Percentiles rank a stretch among this genome's conserved stretches.
Conservation (phyloP, 2,113 vertebrate species). For the Axis porcinus region DNA sequence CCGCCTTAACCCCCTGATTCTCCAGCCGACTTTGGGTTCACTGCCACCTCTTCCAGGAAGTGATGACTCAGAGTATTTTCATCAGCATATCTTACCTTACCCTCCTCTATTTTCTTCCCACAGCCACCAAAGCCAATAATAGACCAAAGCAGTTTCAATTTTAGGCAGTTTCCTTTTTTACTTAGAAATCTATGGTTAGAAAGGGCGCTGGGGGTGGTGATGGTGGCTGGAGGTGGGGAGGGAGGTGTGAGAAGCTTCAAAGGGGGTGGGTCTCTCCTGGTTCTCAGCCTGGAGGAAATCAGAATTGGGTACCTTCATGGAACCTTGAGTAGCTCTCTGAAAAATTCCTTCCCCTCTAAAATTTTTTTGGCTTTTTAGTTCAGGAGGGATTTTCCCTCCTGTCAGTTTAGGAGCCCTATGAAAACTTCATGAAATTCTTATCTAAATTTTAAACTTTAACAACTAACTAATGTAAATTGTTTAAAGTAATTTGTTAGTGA, state of each 20-base stretch:
- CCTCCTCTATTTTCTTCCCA: constrained; percentile 36
- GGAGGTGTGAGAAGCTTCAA: background rate
- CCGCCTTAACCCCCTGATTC: background rate
- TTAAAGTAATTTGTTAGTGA: background rate
- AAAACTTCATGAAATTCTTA: background rate
- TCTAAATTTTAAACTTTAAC: background rate
- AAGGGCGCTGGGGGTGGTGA: background rate
- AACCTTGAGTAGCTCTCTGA: background rate
- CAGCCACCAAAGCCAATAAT: constrained; percentile 58
- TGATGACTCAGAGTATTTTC: constrained; percentile 64
- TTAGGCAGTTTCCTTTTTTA: constrained; percentile 64
- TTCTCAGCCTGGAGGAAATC: background rate
- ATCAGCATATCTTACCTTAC: constrained; percentile 31
- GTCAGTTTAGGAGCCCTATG: background rate
- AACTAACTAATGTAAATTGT: background rate
- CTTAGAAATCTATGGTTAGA: constrained; percentile 69
- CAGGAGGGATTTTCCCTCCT: background rate
- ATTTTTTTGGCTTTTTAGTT: constrained; percentile 30
- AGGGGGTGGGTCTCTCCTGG: background rate
- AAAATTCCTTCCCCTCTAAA: background rate
- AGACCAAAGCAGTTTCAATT: constrained; percentile 71
- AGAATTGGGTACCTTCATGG: background rate
- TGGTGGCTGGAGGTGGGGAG: background rate
- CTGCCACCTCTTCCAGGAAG: constrained; percentile 59
- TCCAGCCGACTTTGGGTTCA: background rate